Evolutionary conservation across 2,888 invertebrate genomes (phyloP).

Genomic region (Trichacis sp.): DNA sequence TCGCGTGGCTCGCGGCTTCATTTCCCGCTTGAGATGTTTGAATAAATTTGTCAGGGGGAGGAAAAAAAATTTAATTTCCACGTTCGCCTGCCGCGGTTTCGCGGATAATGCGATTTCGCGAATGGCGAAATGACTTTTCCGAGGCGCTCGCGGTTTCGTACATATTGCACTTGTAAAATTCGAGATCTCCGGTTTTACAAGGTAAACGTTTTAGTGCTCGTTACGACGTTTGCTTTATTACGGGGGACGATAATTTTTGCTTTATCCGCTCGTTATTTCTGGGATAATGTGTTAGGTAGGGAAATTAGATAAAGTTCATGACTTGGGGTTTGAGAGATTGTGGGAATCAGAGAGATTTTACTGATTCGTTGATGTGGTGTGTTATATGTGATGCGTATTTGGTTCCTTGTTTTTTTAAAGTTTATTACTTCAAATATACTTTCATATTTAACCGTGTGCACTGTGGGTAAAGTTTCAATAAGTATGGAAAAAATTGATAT

Average conservation of each 20-base stretch:
- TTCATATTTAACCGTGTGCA: too few species aligned
- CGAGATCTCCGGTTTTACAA: not conserved
- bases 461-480: too few species aligned
- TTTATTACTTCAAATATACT: too few species aligned
- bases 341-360: too few species aligned
- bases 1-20: not conserved
- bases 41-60: not conserved
- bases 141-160: slow-evolving; percentile 1
- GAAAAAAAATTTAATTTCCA: too few species aligned
- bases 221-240: slow-evolving; percentile 8
- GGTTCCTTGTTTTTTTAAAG: too few species aligned
- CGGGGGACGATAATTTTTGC: not conserved
- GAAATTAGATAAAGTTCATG: not conserved
- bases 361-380: too few species aligned
- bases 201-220: slow-evolving; percentile 17
- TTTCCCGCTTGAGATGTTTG: not conserved
- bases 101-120: too few species aligned
- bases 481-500: too few species aligned
- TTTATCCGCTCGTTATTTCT: not conserved
- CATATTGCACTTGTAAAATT: slow-evolving; percentile 20
- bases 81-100: not conserved
- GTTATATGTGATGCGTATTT: too few species aligned
- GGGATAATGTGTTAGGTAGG: not conserved
- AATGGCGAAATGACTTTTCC: not conserved
- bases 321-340: not conserved